Percentiles rank a stretch among this genome's conserved stretches.
Evolutionary conservation across 1,140 invertebrate species (phyloP).

Genomic region (Aphelinus certus): DNA sequence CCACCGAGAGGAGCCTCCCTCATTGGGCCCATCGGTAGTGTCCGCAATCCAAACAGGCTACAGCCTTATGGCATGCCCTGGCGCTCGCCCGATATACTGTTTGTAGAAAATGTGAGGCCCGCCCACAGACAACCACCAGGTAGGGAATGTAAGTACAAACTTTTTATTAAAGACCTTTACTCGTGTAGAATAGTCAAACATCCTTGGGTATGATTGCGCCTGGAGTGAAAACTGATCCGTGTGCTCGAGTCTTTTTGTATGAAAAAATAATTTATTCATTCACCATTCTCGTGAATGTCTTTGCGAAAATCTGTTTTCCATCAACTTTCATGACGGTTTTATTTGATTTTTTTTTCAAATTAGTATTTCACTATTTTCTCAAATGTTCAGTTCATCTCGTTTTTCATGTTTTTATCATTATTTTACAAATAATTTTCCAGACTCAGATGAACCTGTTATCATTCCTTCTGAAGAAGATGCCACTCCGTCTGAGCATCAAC

Average conservation of each 20-base stretch:
- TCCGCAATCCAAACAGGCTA: slow-evolving; percentile 20
- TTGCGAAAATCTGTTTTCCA: too few relatives aligned
- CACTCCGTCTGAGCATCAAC: slow-evolving; percentile 32
- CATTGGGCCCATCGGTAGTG: slow-evolving; percentile 1
- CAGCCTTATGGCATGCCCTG: slow-evolving; percentile 34
- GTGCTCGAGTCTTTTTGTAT: too few relatives aligned
- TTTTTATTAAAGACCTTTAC: too few relatives aligned
- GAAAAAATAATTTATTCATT: too few relatives aligned
- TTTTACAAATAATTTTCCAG: slow-evolving; percentile 8
- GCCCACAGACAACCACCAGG: slow-evolving; percentile 35
- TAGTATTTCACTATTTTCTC: too few relatives aligned
- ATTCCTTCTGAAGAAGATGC: slow-evolving; percentile 38
- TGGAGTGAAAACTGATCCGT: too few relatives aligned
- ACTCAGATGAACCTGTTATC: slow-evolving; percentile 40
- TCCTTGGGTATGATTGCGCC: too few relatives aligned
- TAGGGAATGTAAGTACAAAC: not conserved
- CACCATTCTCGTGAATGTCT: too few relatives aligned
- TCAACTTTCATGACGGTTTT: too few relatives aligned
- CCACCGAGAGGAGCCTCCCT: slow-evolving; percentile 14
- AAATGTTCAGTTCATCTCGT: not conserved
- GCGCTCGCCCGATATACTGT: slow-evolving; percentile 34
- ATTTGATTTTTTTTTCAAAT: too few relatives aligned
- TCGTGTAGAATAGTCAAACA: too few relatives aligned
- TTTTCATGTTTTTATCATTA: not conserved
- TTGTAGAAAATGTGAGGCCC: slow-evolving; percentile 35